These are phyloP conservation scores for Carapus acus DNA, from an alignment of 2,797 vertebrate species.

Conservation along the genomic window DNA sequence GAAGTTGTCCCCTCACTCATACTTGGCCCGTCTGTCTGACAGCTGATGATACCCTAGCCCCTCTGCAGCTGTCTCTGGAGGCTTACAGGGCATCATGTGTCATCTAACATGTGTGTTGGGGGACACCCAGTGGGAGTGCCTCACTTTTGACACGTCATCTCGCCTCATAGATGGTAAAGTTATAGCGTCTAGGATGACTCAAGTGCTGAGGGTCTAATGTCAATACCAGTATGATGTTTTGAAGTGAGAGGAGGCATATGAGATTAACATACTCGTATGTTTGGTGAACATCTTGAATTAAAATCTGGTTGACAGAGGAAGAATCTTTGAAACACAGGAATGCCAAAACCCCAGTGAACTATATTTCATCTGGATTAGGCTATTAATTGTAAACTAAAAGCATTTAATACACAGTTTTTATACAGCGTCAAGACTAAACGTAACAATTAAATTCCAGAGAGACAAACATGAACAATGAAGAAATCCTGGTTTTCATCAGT, in stretches of 20 bases:
- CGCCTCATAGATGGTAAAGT: background rate
- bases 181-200: constrained; percentile 8
- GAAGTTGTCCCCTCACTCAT: constrained; percentile 17
- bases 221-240: constrained; percentile 8
- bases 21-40: constrained; percentile 4
- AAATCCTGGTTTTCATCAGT: no score
- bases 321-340: background rate
- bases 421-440: no score
- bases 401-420: no score
- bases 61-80: constrained; percentile 46
- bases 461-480: no score
- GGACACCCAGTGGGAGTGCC: constrained; percentile 14
- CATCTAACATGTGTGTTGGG: constrained; percentile 32
- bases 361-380: no score
- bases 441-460: no score
- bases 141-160: constrained; percentile 25
- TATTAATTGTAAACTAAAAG: no score
- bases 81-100: constrained; percentile 34
- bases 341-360: background rate
- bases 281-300: background rate
- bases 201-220: background rate
- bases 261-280: background rate
- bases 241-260: background rate
- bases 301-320: background rate
- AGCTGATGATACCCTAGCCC: constrained; percentile 27